Percentiles rank a stretch among this genome's conserved stretches.
Evolutionary conservation across 2,888 invertebrate species (phyloP).

Genomic region (Augiades crinisus): DNA sequence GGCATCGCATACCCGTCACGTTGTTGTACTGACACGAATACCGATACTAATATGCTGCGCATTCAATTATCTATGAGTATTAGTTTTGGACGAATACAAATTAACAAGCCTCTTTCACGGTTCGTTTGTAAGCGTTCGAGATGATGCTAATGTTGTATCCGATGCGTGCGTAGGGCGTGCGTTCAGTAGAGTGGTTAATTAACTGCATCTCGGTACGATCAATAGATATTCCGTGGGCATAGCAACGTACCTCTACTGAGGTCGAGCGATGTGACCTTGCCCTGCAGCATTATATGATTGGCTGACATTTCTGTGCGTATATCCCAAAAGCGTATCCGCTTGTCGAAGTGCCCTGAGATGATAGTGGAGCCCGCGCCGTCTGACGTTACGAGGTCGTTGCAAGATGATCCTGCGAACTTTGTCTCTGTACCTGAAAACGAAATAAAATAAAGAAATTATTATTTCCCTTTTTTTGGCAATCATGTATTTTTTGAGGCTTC

Average conservation of each 20-base stretch:
- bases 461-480: not conserved
- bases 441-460: not conserved
- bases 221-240: constrained; percentile 21
- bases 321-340: constrained; percentile 98
- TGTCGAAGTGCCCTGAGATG: constrained; percentile 99
- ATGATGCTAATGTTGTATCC: constrained; percentile 22
- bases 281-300: constrained; percentile 94
- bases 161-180: constrained; percentile 12
- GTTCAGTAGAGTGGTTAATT: constrained; percentile 30
- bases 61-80: constrained; percentile 65
- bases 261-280: constrained; percentile 97
- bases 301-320: constrained; percentile 91
- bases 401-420: constrained; percentile 97
- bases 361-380: constrained; percentile 94
- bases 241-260: constrained; percentile 89
- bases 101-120: constrained; percentile 49
- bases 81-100: constrained; percentile 49
- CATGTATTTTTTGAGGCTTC: no score
- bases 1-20: constrained; percentile 68
- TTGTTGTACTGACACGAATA: constrained; percentile 68
- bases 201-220: constrained; percentile 25
- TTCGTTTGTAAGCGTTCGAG: constrained; percentile 41
- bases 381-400: constrained; percentile 96
- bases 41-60: constrained; percentile 62
- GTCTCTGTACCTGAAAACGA: constrained; percentile 88